phyloP scores from a whole-genome alignment of 2,888 invertebrate species.

The Watsonalla cultraria region DNA sequence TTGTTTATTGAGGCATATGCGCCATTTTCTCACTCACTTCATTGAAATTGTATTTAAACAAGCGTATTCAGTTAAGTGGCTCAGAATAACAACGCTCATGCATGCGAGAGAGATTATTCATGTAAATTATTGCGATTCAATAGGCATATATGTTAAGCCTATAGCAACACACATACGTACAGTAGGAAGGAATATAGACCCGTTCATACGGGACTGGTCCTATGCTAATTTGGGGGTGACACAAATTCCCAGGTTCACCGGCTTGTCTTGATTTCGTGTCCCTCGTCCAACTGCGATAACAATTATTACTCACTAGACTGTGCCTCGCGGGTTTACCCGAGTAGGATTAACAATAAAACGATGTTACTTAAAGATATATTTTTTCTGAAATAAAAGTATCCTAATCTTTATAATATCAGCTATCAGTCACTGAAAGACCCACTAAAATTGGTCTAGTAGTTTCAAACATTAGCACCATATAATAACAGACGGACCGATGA shows the following conservation, averaged over 20 bases:
- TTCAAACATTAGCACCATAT: too few relatives aligned
- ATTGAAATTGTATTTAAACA: not conserved
- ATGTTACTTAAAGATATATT: too few relatives aligned
- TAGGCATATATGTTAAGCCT: conserved; percentile 9
- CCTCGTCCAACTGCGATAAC: not conserved
- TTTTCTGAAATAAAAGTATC: too few relatives aligned
- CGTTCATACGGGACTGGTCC: not conserved
- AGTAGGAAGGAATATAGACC: not conserved
- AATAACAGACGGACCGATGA: too few relatives aligned
- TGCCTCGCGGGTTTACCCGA: too few relatives aligned
- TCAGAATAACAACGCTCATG: conserved; percentile 13
- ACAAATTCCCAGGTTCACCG: not conserved
- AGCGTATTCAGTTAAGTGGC: conserved; percentile 9
- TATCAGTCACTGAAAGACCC: too few relatives aligned
- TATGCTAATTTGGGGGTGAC: conserved; percentile 1
- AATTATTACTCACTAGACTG: not conserved
- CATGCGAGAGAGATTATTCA: conserved; percentile 12
- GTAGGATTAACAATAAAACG: too few relatives aligned
- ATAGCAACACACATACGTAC: not conserved
- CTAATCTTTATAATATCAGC: too few relatives aligned
- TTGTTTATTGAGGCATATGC: not conserved
- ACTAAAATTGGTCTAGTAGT: too few relatives aligned
- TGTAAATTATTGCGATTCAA: conserved; percentile 13
- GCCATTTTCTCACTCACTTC: not conserved
- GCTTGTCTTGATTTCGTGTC: not conserved